Evolutionary conservation across 2,797 vertebrate species (phyloP), one percentile per base, ranked within the genome.

Genomic region (Gymnodraco acuticeps): DNA sequence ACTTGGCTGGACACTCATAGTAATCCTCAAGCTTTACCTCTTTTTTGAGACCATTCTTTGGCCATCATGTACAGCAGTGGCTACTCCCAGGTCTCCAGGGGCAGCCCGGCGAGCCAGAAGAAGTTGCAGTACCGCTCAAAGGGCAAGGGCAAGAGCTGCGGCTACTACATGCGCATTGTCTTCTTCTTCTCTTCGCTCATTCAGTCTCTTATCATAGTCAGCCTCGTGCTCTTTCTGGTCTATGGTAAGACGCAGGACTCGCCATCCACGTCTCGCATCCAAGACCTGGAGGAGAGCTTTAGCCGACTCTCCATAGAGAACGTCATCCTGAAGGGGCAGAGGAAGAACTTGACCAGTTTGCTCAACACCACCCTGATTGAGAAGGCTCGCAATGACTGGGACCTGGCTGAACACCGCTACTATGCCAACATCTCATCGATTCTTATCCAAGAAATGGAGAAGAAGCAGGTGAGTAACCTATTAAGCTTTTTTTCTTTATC

Each of bases 171-270:
- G 78, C 96, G 96, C 19, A 96, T 99, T 10, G 86, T 97, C 76
- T 98, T 99, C 91, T 96, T 99, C 58, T 99, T 98, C 81, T 95
- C 95, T 12, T 99, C 98, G 0, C 95, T 99, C 78, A 98, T 98
- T 84, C 97, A 99, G 65, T 96, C 97, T 41, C 95, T 99, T 19
- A 97, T 99, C 88, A 99, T 99, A 61, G 86, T 96, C 60, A 97
- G 97, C 53, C 93, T 99, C 4, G 97, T 99, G 82, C 97, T 99
- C 9, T 99, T 99, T 92, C 96, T 99, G 94, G 82, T 98, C 62
- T 99, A 99, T 0, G 97, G 97, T 1, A 96, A 96, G n/a, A 89
- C 91, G 0, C 93, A 95, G 23, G 93, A 88, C 13, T 89, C 93
- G 0, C 94, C 94, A 0, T 95, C 96, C 61, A 82, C 75, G 0